A percentile compares a stretch with the other conserved stretches of the same genome.
These are phyloP conservation scores for Lucilia cuprina DNA, from an alignment of 1,140 invertebrate species.

Conservation along the genomic window DNA sequence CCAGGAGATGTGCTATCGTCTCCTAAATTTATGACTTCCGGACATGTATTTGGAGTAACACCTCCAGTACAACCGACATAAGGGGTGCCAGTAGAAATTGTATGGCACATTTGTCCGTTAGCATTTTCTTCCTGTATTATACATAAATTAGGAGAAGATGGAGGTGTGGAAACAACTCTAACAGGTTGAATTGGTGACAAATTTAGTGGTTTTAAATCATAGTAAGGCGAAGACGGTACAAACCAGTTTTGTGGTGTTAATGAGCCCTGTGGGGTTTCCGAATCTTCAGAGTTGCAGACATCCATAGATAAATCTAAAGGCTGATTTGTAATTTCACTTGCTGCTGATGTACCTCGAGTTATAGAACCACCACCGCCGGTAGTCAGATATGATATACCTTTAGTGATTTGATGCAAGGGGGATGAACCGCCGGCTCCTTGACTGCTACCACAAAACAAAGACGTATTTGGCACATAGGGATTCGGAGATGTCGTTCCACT, in stretches of 20 bases:
- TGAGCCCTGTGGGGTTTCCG: conserved; percentile 38
- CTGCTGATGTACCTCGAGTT: conserved; percentile 72
- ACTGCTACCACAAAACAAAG: conserved; percentile 40
- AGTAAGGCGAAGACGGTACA: conserved; percentile 58
- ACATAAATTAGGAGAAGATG: conserved; percentile 71
- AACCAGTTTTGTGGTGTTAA: conserved; percentile 54
- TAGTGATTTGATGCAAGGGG: conserved; percentile 61
- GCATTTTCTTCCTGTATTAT: conserved; percentile 85
- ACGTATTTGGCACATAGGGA: conserved; percentile 50
- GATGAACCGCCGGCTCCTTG: conserved; percentile 47
- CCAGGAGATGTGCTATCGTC: conserved; percentile 36
- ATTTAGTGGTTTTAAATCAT: conserved; percentile 66
- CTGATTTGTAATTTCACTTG: conserved; percentile 57
- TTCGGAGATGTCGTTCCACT: conserved; percentile 56
- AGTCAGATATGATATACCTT: conserved; percentile 69
- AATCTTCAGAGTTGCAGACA: conserved; percentile 42
- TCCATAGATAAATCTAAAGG: conserved; percentile 61
- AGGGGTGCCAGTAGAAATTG: conserved; percentile 54
- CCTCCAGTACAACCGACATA: conserved; percentile 53
- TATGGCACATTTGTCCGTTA: conserved; percentile 55
- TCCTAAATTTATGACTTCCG: conserved; percentile 35
- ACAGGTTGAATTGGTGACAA: conserved; percentile 66
- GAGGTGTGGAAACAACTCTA: conserved; percentile 57
- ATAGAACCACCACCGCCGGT: conserved; percentile 74
- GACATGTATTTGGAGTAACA: conserved; percentile 40